Base-by-base conservation (phyloP, 2,113 vertebrate species). In the Rhinoderma darwinii region DNA sequence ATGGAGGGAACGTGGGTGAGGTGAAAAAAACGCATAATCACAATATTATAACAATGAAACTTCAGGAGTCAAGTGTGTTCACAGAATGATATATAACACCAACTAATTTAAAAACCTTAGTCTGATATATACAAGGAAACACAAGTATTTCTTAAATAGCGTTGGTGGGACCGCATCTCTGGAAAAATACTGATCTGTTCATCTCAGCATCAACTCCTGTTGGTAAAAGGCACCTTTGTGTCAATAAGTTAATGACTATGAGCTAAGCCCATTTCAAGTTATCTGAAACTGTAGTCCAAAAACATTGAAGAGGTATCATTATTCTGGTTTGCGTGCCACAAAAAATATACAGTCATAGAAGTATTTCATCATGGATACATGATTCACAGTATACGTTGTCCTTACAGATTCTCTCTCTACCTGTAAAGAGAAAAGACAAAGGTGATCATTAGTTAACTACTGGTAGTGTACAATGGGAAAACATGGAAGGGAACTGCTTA, bases 261-360 rank as follows among this genome's bases (percentile, higher is more conserved):
- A 85, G 91, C 89, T 89, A 47, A 92, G 88, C 81, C 89, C 68
- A 88, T 78, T 92, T 79, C 88, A 80, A 87, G 81, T 80, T 86
- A 51, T 12, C 88, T 78, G 85, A 86, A 92, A 89, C 54, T 86
- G 44, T 70, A 75, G 83, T 43, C n/a, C 39, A 75, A 32, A 14
- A n/a, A 39, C 20, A 20, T 30, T 75, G 41, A 88, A 86, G 84
- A 82, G 89, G 43, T 47, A 87, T 30, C 92, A 37, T 6, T 94
- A 56, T 72, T 92, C 91, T 70, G 97, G 98, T 91, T 99, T 99
- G 86, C 97, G 95, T 76, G 95, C 98, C 87, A 99, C 97, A 91
- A 99, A 99, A 93, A 97, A 96, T 81, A 98, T 95, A 2, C 97
- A 99, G 93, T 99, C 98, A 35, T 99, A 99, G 90, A 97, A 92